Base-by-base conservation (phyloP, 2,797 vertebrate genomes). In the Trachurus trachurus region DNA sequence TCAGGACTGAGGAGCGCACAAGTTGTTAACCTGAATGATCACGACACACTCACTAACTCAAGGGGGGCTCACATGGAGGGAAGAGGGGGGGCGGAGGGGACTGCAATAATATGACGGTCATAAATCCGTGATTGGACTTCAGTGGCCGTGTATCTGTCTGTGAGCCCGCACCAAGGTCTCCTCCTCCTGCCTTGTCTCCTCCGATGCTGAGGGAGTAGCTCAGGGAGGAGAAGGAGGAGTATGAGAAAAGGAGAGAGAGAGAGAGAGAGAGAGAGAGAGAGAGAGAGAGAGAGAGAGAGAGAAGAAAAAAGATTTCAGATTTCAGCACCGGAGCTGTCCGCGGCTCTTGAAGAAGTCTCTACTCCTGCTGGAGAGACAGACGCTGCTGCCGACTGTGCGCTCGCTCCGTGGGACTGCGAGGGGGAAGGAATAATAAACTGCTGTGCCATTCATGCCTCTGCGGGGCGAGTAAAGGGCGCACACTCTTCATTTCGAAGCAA, bases 281-380 rank as follows among this genome's bases (percentile, higher is more conserved):
- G 22, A 34, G 31, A 34, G 49, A 3, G 34, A 1, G 19, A 1
- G 7, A n/a, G 26, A 8, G n/a, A 31, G 4, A 49, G 17, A 16
- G 9, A 63, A 1, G 12, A n/a, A 21, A 11, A 7, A 67, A 81
- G 54, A 88, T 87, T 94, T 96, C 95, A 96, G 95, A 88, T 87
- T 94, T 96, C 95, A 96, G 95, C 91, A 96, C 95, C 59, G 94
- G 95, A 94, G 93, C 95, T 96, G 94, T 96, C 94, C 86, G 39
- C 76, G 29, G 66, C 70, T 82, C 78, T 66, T 75, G 71, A 71
- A 76, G 72, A 83, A 81, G 40, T 80, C 70, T 72, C 29, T 67
- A 11, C 73, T 26, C 47, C 54, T 75, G 31, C 52, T 34, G 39
- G 15, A 72, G 40, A 12, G 26, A 59, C n/a, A 22, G 50, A 50